Conservation (phyloP, 2,113 vertebrate species). For the Natator depressus region DNA sequence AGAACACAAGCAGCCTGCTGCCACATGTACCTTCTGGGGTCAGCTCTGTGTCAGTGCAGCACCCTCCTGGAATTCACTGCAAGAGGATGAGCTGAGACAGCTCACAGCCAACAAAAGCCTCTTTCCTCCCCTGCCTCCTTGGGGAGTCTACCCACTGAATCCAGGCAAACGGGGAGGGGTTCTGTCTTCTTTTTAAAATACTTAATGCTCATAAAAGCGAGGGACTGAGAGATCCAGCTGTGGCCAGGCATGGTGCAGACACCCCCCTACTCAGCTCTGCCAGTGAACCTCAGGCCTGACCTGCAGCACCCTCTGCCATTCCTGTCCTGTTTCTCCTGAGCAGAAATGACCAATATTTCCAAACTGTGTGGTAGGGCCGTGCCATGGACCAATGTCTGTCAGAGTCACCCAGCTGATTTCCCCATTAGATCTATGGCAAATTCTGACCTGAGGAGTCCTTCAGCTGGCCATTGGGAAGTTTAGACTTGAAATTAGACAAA, state of each 20-base stretch:
- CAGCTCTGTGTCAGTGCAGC: background rate
- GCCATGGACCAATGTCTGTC: background rate
- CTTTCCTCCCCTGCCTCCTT: background rate
- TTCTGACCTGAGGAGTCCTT: background rate
- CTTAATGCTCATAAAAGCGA: slow-evolving; percentile 33
- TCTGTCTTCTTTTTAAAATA: slow-evolving; percentile 14
- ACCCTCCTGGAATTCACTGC: accelerated
- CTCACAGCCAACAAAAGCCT: background rate
- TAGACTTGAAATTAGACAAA: too few species aligned
- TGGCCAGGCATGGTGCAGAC: background rate
- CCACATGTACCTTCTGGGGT: background rate
- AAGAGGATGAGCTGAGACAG: background rate
- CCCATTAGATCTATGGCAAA: background rate
- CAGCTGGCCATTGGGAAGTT: too few species aligned
- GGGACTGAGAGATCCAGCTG: slow-evolving; percentile 13
- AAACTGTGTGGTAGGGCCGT: background rate
- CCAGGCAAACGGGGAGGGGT: slow-evolving; percentile 6
- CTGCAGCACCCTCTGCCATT: background rate
- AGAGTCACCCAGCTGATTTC: background rate
- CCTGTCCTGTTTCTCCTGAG: background rate
- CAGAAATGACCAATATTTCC: background rate
- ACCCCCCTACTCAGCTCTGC: background rate
- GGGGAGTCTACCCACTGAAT: background rate
- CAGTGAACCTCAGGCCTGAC: background rate
- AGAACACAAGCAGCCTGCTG: background rate